These are phyloP conservation scores for Hoplostethus atlanticus DNA, from an alignment of 2,797 vertebrate genomes.

Conservation along the genomic window DNA sequence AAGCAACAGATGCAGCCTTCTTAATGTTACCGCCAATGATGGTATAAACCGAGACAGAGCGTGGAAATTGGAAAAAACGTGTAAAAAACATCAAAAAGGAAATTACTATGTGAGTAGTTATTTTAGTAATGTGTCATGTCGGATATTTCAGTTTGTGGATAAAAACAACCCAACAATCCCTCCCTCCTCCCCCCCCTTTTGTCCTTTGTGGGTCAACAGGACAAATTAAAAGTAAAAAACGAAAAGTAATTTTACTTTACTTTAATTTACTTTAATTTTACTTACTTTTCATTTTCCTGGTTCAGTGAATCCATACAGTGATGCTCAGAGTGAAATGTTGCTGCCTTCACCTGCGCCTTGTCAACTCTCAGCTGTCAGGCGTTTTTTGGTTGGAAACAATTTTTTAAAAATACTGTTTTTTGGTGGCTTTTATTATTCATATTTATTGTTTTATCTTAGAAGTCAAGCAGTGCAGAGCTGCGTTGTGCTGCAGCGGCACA, in stretches of 20 bases:
- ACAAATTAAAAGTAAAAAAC: background rate
- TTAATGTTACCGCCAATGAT: background rate
- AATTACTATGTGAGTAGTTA: no score
- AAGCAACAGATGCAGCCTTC: background rate
- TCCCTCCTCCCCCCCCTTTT: background rate
- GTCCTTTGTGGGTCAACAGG: slow-evolving; percentile 29
- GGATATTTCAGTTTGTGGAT: background rate
- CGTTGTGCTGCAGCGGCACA: no score
- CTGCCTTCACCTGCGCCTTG: background rate
- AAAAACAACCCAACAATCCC: background rate
- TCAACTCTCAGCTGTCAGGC: background rate
- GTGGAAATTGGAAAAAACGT: no score
- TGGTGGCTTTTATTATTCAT: no score
- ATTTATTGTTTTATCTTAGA: no score
- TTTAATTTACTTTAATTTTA: no score
- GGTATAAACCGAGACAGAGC: background rate
- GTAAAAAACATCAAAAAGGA: no score
- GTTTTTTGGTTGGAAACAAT: no score
- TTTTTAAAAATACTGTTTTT: no score
- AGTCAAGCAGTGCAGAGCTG: no score
- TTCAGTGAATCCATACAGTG: slow-evolving; percentile 13
- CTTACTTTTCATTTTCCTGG: background rate
- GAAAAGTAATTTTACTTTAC: background rate
- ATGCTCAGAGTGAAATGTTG: background rate
- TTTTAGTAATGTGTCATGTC: no score